Percentiles rank a stretch among this genome's conserved stretches.
Evolutionary conservation across 2,113 vertebrate species (phyloP).

Genomic region (Limnothrissa miodon): DNA sequence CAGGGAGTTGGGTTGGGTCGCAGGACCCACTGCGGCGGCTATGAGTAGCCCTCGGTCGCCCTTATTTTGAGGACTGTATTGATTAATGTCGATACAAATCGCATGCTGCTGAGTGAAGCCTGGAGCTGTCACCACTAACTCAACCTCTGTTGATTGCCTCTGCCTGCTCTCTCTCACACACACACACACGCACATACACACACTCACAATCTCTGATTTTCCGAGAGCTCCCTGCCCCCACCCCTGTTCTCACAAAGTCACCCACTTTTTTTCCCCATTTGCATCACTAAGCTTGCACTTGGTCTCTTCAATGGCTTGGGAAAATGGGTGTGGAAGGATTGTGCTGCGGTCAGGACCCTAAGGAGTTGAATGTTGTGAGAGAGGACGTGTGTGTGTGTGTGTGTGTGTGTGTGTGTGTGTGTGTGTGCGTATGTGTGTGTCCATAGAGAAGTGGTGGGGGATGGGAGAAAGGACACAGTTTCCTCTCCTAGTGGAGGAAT

Average conservation of each 20-base stretch:
- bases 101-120: neutral
- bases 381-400: conserved; percentile 28
- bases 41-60: neutral
- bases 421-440: conserved; percentile 16
- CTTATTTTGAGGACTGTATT: neutral
- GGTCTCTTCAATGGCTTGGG: conserved; percentile 39
- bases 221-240: conserved; percentile 10
- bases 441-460: conserved; percentile 35
- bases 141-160: neutral
- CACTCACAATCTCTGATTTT: neutral
- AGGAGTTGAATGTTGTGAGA: conserved; percentile 17
- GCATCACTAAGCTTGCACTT: conserved; percentile 45
- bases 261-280: conserved; percentile 48
- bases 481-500: conserved; percentile 67
- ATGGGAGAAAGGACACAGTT: conserved; percentile 60
- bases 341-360: conserved; percentile 37
- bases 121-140: neutral
- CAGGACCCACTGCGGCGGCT: neutral
- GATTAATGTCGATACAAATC: conserved; percentile 11
- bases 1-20: neutral
- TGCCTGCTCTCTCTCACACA: conserved; percentile 6
- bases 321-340: conserved; percentile 35
- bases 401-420: conserved; percentile 21
- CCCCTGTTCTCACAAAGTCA: conserved; percentile 8
- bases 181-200: neutral